phyloP scores from a whole-genome alignment of 2,113 vertebrate species.

The Macaca nemestrina region DNA sequence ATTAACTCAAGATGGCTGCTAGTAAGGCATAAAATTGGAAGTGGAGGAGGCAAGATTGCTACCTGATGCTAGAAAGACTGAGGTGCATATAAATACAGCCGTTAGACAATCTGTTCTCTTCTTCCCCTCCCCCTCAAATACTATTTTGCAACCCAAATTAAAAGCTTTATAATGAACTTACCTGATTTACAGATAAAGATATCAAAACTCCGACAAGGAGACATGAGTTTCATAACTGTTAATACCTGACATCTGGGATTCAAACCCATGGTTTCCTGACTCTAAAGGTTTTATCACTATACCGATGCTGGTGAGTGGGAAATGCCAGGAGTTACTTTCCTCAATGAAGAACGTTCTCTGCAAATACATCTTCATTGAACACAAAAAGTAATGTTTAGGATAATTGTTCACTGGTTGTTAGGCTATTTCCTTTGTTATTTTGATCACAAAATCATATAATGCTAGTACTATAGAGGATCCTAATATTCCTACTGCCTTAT shows the following conservation, averaged over 20 bases:
- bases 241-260: neutral
- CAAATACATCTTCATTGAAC: neutral
- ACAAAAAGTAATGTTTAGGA: conserved; percentile 9
- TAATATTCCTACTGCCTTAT: neutral
- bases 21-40: neutral
- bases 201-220: neutral
- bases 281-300: neutral
- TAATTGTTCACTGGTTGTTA: neutral
- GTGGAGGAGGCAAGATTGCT: neutral
- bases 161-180: neutral
- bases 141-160: neutral
- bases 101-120: neutral
- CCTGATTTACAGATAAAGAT: neutral
- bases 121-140: neutral
- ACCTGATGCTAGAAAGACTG: neutral
- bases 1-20: neutral
- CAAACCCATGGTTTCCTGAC: neutral
- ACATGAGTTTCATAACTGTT: neutral
- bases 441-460: neutral
- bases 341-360: neutral
- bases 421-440: neutral
- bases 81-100: too few relatives aligned
- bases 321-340: conserved; percentile 20
- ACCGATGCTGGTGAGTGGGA: neutral
- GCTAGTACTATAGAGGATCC: neutral